phyloP scores from a whole-genome alignment of 1,140 invertebrate species.

The Apis laboriosa region DNA sequence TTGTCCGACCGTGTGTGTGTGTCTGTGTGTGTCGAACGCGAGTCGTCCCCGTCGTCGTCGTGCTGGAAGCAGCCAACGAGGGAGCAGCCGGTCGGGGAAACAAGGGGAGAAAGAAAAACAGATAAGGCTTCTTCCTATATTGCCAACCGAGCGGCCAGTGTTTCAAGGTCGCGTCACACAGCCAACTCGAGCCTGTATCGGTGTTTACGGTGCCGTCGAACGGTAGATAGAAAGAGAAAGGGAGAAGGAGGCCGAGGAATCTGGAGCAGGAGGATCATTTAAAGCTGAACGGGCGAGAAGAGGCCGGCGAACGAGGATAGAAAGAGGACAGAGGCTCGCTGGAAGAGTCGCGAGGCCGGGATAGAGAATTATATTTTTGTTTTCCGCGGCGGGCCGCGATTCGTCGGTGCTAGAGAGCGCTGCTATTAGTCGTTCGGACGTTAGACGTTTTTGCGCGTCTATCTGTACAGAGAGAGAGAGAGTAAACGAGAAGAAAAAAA shows the following conservation, averaged over 20 bases:
- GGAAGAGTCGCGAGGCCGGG: slow-evolving; percentile 18
- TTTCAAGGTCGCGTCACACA: slow-evolving; percentile 47
- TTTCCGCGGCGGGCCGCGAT: slow-evolving; percentile 34
- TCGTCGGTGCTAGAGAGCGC: background rate
- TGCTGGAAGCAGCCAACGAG: slow-evolving; percentile 13
- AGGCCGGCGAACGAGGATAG: slow-evolving; percentile 5
- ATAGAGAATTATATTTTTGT: slow-evolving; percentile 7
- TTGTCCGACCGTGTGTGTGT: slow-evolving; percentile 57
- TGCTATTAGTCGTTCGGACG: slow-evolving; percentile 47
- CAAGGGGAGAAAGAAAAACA: background rate
- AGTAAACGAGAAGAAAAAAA: background rate
- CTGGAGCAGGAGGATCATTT: slow-evolving; percentile 31
- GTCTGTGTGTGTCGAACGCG: slow-evolving; percentile 60
- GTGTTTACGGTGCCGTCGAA: background rate
- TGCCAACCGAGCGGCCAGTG: slow-evolving; percentile 17
- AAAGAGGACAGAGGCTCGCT: background rate
- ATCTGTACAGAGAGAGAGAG: background rate
- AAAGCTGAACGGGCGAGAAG: slow-evolving; percentile 21
- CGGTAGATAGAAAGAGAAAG: background rate
- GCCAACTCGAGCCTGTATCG: background rate
- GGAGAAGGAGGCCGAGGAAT: background rate
- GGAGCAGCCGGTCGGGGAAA: slow-evolving; percentile 14
- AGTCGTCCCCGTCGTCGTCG: slow-evolving; percentile 8
- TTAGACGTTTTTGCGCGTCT: slow-evolving; percentile 17
- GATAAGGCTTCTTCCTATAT: background rate